Base-by-base conservation (phyloP, 2,113 vertebrate species). In the Thamnaconus septentrionalis region DNA sequence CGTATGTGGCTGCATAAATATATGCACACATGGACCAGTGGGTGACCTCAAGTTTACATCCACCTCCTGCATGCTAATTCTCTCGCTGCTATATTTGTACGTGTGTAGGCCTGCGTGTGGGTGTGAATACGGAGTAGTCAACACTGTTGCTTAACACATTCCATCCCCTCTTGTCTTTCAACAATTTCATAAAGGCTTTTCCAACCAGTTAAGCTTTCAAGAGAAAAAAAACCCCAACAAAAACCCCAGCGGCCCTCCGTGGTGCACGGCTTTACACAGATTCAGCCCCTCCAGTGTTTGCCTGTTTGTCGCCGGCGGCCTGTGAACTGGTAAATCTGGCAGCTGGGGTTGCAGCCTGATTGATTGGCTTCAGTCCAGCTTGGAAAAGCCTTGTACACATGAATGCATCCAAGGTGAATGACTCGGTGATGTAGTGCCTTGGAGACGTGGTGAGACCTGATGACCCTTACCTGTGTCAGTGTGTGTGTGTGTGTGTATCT, bases 141-240 rank as follows among this genome's bases (percentile, higher is more conserved):
- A 8, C 44, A 6, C 60, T 66, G 44, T 56, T 58, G 45, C 51
- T 56, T 11, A 51, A 42, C 50, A 40, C 41, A 41, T 46, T 56
- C 63, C 66, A 64, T 71, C 49, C 39, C 51, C 45, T 67, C 67
- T 71, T 41, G 18, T 31, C 18, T 31, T 31, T 31, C 18, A 31
- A 31, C 69, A 67, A 64, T 71, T 81, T 82, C 72, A 64, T 43
- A 74, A 43, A 82, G 86, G 83, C 72, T 83, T 75, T 83, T 81
- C 85, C 81, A 64, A 81, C 82, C 61, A 4, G 11, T 5, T n/a
- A 73, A 71, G 82, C 68, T 64, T 64, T 31, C 18, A 31, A 31
- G 18, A 8, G 5, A 43, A 71, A 66, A 64, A 31, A 31, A 31
- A 31, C 1, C 18, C 2, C 18, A 31, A 31, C 18, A 60, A 79